Evolutionary conservation across 2,113 vertebrate species (phyloP), one percentile per base, ranked within the genome.

Genomic region (Pelusios castaneus): DNA sequence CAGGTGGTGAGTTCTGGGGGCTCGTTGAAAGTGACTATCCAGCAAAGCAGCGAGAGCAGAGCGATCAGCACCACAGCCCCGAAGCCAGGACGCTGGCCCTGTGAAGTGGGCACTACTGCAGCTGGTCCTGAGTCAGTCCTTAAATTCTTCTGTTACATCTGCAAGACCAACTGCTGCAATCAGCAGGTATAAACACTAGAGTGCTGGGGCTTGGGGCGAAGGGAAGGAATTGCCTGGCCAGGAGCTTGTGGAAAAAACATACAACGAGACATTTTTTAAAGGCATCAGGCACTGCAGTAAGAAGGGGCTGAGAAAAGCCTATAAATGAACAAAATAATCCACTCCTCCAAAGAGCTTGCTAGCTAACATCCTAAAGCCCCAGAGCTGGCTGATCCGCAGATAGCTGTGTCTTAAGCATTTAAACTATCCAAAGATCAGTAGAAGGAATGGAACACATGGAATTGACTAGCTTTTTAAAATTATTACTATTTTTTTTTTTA

Each of bases 71-170:
- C 98, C 1, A 97, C 97, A 4, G 94, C 93, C 49, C 96, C 94
- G 97, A 97, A 97, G 47, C 95, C 98, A 3, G 95, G 90, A 45
- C 96, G 96, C 83, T 97, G 89, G 76, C 73, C 91, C 12, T 82
- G 92, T 0, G 98, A 97, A 17, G 85, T 93, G 93, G 63, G 78
- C 31, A 45, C 96, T 0, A 63, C 94, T 41, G 95, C 94, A 90
- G 87, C 80, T 22, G 89, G 87, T 77, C 87, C 97, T 0, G 98
- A 98, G 51, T 97, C 98, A 0, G 73, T 97, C 70, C 98, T 98
- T 92, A 99, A 99, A 96, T 99, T 99, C 98, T 99, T 99, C 98
- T 99, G 99, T 96, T 99, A 99, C 16, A 98, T 99, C 94, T 99
- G 99, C 98, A 99, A 99, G 97, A 98, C 98, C 83, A 98, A 98